phyloP scores from a whole-genome alignment of 2,797 vertebrate species.

The Champsocephalus esox region DNA sequence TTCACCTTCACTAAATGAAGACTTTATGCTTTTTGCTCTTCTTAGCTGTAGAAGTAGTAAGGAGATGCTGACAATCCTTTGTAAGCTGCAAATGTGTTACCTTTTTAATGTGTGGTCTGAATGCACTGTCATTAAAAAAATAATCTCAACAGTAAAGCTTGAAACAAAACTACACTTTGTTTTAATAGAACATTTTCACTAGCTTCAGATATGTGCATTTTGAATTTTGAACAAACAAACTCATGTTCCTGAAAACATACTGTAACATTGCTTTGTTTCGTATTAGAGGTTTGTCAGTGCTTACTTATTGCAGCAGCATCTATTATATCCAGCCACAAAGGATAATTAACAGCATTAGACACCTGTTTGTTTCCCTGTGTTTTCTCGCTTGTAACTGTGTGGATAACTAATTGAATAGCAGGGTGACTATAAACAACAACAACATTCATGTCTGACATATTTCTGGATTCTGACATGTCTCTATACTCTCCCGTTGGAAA shows the following conservation, averaged over 20 bases:
- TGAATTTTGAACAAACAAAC: slow-evolving; percentile 2
- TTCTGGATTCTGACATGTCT: slow-evolving; percentile 19
- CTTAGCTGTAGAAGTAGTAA: background rate
- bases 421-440: background rate
- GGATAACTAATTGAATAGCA: slow-evolving; percentile 1
- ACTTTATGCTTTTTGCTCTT: background rate
- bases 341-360: slow-evolving; percentile 9
- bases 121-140: slow-evolving; percentile 2
- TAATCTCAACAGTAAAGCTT: background rate
- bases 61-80: slow-evolving; percentile 8
- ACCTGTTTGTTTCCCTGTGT: slow-evolving; percentile 21
- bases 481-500: background rate
- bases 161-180: background rate
- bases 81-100: background rate
- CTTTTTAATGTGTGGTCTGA: background rate
- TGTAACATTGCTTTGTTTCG: slow-evolving; percentile 17
- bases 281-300: slow-evolving; percentile 19
- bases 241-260: slow-evolving; percentile 1
- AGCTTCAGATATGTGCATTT: background rate
- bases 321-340: slow-evolving; percentile 8
- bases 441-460: slow-evolving; percentile 1
- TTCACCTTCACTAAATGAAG: slow-evolving; percentile 25
- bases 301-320: background rate
- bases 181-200: background rate
- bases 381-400: slow-evolving; percentile 9